Evolutionary conservation across 2,888 invertebrate genomes (phyloP).

Genomic region (Drosophila barbarae): DNA sequence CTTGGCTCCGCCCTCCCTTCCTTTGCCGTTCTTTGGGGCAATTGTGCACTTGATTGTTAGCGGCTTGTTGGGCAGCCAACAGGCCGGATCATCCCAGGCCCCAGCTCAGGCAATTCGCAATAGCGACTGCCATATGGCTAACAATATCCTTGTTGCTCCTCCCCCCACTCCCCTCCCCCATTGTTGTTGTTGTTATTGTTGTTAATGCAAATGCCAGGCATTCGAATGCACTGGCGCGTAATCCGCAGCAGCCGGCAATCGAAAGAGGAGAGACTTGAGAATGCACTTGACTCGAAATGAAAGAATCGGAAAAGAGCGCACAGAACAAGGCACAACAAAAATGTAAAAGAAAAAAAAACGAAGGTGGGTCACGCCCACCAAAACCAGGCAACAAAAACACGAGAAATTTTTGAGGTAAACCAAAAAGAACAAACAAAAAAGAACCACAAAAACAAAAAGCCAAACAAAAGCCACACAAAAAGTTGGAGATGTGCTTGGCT

Average conservation of each 20-base stretch:
- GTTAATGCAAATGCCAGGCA: slow-evolving; percentile 54
- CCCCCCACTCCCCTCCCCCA: slow-evolving; percentile 13
- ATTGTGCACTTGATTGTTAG: slow-evolving; percentile 72
- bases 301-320: slow-evolving; percentile 46
- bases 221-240: slow-evolving; percentile 66
- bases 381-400: not conserved
- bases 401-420: not conserved
- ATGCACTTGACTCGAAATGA: slow-evolving; percentile 67
- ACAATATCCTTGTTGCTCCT: slow-evolving; percentile 28
- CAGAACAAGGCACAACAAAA: slow-evolving; percentile 22
- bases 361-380: slow-evolving; percentile 7
- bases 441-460: slow-evolving; percentile 1
- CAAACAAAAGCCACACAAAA: slow-evolving; percentile 15
- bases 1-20: not conserved
- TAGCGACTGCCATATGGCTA: slow-evolving; percentile 33
- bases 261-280: slow-evolving; percentile 39
- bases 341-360: slow-evolving; percentile 5
- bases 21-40: slow-evolving; percentile 31
- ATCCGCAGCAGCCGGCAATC: slow-evolving; percentile 48
- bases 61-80: slow-evolving; percentile 72
- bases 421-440: slow-evolving; percentile 7
- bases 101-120: not conserved
- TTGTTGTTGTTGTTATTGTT: slow-evolving; percentile 50
- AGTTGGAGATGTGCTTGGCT: slow-evolving; percentile 16
- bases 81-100: slow-evolving; percentile 46